Percentiles rank a stretch among this genome's conserved stretches.
Conservation (phyloP, 2,888 invertebrate species). For the Coleophora flavipennella region DNA sequence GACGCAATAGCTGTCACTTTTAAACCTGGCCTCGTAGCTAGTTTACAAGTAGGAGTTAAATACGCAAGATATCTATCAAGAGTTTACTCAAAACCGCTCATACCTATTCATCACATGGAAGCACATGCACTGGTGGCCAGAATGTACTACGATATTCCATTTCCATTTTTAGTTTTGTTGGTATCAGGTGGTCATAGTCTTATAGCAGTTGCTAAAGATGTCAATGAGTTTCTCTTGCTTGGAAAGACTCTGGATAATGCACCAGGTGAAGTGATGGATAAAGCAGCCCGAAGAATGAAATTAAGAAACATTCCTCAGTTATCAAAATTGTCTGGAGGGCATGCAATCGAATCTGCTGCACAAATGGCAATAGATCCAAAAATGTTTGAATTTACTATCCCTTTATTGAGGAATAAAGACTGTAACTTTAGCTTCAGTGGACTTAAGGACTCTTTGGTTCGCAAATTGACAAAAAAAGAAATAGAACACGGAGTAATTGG, state of each 20-base stretch:
- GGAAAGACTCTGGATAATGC: conserved; percentile 88
- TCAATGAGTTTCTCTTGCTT: conserved; percentile 84
- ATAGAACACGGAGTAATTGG: conserved; percentile 67
- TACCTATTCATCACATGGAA: conserved; percentile 99
- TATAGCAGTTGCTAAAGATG: conserved; percentile 79
- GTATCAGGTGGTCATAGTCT: conserved; percentile 96
- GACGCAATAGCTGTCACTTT: conserved; percentile 94
- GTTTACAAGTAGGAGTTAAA: conserved; percentile 84
- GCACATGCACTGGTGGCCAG: conserved; percentile 95
- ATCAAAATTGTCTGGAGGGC: conserved; percentile 84
- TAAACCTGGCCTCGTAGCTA: conserved; percentile 87
- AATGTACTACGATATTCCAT: conserved; percentile 79
- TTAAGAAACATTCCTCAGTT: conserved; percentile 83
- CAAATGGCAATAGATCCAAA: conserved; percentile 73
- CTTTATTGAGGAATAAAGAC: conserved; percentile 76
- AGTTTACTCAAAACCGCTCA: conserved; percentile 81
- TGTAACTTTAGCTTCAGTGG: conserved; percentile 96
- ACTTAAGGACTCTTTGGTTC: conserved; percentile 75
- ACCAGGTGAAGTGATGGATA: conserved; percentile 95
- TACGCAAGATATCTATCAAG: conserved; percentile 85
- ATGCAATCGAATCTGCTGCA: conserved; percentile 88
- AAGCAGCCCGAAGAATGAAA: conserved; percentile 89
- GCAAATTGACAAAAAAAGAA: conserved; percentile 74
- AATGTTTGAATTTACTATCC: conserved; percentile 77
- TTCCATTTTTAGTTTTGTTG: conserved; percentile 91